Evolutionary conservation across 2,797 vertebrate species (phyloP).

Genomic region (Ibycter americanus): DNA sequence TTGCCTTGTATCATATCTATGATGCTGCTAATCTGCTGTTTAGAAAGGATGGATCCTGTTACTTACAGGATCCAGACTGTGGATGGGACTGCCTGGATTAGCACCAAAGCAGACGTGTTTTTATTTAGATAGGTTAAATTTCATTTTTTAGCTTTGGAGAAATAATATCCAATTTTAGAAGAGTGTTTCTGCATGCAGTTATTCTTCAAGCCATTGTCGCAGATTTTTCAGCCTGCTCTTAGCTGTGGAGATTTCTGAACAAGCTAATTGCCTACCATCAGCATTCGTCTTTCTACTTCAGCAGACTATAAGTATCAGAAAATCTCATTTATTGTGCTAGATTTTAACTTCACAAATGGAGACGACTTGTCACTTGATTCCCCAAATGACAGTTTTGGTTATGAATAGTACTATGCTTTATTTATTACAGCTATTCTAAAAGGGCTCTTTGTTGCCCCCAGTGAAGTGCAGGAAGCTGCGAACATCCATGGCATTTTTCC

Average conservation of each 20-base stretch:
- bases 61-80: background rate
- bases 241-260: conserved; percentile 11
- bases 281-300: conserved; percentile 33
- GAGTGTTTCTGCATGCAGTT: background rate
- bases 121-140: background rate
- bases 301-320: conserved; percentile 36
- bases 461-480: background rate
- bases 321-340: conserved; percentile 52
- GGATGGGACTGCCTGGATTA: background rate
- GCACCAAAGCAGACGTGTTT: background rate
- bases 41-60: background rate
- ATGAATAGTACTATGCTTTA: background rate
- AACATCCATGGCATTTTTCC: background rate
- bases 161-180: background rate
- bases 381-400: conserved; percentile 2
- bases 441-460: background rate
- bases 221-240: background rate
- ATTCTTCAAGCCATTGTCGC: background rate
- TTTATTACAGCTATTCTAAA: conserved; percentile 24
- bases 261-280: conserved; percentile 27
- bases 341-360: conserved; percentile 59
- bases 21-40: background rate
- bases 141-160: background rate
- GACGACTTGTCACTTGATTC: conserved; percentile 46
- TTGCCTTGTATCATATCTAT: background rate